phyloP scores from a whole-genome alignment of 2,797 vertebrate species.

The Notamacropus eugenii region DNA sequence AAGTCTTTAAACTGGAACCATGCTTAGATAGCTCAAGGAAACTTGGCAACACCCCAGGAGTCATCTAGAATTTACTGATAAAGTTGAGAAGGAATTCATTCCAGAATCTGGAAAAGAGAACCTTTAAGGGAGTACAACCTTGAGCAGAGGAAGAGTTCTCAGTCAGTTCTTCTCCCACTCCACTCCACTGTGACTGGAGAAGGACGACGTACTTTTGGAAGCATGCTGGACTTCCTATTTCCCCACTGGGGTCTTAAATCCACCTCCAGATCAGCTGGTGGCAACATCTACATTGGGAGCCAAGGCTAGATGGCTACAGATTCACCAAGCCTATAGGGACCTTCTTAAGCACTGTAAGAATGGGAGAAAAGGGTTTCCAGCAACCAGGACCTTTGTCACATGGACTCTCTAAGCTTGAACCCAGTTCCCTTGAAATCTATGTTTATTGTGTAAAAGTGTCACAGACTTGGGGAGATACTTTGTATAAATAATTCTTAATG shows the following conservation, averaged over 20 bases:
- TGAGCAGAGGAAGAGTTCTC: not conserved
- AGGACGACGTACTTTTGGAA: not conserved
- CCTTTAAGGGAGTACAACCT: not conserved
- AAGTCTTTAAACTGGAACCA: not conserved
- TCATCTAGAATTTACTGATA: not conserved
- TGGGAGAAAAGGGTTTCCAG: not conserved
- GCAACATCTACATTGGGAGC: not conserved
- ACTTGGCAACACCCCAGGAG: not conserved
- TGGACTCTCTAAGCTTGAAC: not conserved
- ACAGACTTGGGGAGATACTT: not conserved
- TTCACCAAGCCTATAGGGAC: not conserved
- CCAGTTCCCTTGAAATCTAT: not conserved
- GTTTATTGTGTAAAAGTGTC: not conserved
- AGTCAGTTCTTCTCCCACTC: not conserved
- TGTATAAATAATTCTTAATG: not conserved
- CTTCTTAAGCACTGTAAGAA: not conserved
- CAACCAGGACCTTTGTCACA: not conserved
- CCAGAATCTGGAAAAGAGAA: not conserved
- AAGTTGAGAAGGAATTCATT: not conserved
- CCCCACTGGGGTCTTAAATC: not conserved
- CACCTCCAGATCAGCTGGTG: not conserved
- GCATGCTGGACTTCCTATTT: not conserved
- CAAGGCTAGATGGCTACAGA: not conserved
- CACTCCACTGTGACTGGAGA: too few species aligned
- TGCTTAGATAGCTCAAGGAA: not conserved